Conservation (phyloP, 1,140 invertebrate species). For the Colletes gigas region DNA sequence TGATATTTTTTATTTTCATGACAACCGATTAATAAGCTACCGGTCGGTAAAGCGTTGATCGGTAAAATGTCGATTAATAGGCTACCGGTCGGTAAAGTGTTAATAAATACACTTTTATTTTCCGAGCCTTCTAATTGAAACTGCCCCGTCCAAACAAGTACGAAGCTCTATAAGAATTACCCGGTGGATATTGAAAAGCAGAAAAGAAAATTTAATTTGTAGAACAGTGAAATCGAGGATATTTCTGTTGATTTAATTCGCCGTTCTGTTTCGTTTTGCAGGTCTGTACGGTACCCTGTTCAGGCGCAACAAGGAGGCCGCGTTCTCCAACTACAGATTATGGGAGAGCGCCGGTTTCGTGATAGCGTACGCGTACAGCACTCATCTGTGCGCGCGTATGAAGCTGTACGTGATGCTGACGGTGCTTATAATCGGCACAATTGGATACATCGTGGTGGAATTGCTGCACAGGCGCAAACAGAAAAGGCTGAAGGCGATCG, state of each 20-base stretch:
- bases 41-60: too few species aligned
- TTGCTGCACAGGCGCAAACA: constrained; percentile 90
- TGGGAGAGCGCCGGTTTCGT: constrained; percentile 97
- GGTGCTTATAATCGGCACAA: constrained; percentile 89
- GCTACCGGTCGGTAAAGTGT: too few species aligned
- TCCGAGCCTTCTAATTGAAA: too few species aligned
- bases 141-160: too few species aligned
- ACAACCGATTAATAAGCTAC: too few species aligned
- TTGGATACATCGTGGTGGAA: constrained; percentile 92
- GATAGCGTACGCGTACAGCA: constrained; percentile 94
- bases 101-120: too few species aligned
- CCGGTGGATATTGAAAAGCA: too few species aligned
- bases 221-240: too few species aligned
- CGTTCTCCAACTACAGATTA: constrained; percentile 97
- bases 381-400: constrained; percentile 92
- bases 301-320: constrained; percentile 95
- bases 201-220: too few species aligned
- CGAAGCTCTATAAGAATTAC: too few species aligned
- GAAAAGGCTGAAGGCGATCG: constrained; percentile 83
- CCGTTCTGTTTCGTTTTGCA: constrained; percentile 75
- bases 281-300: constrained; percentile 96
- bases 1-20: too few species aligned
- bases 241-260: neutral
- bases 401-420: constrained; percentile 94
- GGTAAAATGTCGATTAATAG: too few species aligned